phyloP scores from a whole-genome alignment of 2,113 vertebrate genomes.

The Gallinago paraguaiae region DNA sequence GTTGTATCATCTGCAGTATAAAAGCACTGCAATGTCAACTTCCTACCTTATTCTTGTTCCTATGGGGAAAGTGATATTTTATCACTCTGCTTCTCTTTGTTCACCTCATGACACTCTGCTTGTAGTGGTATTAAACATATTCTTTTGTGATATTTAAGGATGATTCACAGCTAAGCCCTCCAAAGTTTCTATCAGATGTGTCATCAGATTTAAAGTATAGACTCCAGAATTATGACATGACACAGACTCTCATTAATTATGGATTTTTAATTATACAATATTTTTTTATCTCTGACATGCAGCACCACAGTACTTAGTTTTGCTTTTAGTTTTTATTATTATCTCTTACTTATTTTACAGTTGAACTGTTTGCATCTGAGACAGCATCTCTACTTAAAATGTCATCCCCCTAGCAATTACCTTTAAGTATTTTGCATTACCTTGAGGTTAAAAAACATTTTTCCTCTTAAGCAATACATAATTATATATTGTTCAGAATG shows the following conservation, averaged over 20 bases:
- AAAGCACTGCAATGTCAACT: neutral
- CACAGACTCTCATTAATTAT: neutral
- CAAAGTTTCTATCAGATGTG: neutral
- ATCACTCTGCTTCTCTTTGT: neutral
- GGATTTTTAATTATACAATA: neutral
- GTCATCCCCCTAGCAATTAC: constrained; percentile 21
- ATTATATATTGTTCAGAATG: constrained; percentile 50
- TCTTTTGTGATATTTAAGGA: neutral
- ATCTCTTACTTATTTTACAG: neutral
- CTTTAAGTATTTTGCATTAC: neutral
- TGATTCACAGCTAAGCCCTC: neutral
- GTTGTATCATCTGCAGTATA: neutral
- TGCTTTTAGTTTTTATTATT: neutral
- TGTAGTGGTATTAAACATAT: neutral
- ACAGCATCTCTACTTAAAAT: constrained; percentile 31
- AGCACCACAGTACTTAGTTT: neutral
- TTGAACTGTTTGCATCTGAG: neutral
- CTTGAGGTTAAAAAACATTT: neutral
- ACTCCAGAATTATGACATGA: neutral
- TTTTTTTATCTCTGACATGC: neutral
- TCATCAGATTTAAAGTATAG: neutral
- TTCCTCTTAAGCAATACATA: neutral
- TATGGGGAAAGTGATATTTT: neutral
- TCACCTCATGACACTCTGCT: neutral
- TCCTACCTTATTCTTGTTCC: neutral